These are phyloP conservation scores for Nanorana parkeri DNA, from an alignment of 2,113 vertebrate genomes.

Conservation along the genomic window DNA sequence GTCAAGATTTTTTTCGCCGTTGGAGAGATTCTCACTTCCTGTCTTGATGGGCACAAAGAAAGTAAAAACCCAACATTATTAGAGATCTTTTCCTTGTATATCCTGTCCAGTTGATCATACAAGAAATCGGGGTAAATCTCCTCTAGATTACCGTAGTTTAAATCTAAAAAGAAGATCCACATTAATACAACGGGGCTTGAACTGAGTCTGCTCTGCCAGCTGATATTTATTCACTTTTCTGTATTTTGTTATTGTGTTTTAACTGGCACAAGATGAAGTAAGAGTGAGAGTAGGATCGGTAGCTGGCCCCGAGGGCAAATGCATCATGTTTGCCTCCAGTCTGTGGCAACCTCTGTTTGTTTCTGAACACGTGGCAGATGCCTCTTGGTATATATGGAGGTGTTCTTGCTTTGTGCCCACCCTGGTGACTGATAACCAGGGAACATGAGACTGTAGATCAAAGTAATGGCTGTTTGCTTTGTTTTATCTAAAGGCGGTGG, in stretches of 20 bases:
- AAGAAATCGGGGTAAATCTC: too few relatives aligned
- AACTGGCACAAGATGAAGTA: constrained; percentile 27
- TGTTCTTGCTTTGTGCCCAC: constrained; percentile 4
- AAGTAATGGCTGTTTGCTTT: constrained; percentile 5
- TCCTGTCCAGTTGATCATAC: too few relatives aligned
- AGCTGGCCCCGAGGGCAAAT: constrained; percentile 1
- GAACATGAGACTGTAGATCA: background rate
- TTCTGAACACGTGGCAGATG: constrained; percentile 12
- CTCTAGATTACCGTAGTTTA: too few relatives aligned
- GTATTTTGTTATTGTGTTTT: background rate
- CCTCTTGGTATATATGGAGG: background rate
- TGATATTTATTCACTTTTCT: background rate
- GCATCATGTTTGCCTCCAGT: background rate
- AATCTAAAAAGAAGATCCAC: too few relatives aligned
- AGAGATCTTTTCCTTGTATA: too few relatives aligned
- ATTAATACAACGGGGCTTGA: too few relatives aligned
- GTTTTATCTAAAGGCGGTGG: constrained; percentile 1
- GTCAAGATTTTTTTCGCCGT: too few relatives aligned
- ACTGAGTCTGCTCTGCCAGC: background rate
- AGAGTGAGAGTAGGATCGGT: background rate
- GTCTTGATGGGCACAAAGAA: too few relatives aligned
- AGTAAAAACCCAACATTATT: too few relatives aligned
- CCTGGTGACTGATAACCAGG: background rate
- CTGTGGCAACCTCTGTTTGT: constrained; percentile 28
- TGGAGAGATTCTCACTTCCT: too few relatives aligned